phyloP scores from a whole-genome alignment of 2,113 vertebrate genomes.

The Circaetus gallicus region DNA sequence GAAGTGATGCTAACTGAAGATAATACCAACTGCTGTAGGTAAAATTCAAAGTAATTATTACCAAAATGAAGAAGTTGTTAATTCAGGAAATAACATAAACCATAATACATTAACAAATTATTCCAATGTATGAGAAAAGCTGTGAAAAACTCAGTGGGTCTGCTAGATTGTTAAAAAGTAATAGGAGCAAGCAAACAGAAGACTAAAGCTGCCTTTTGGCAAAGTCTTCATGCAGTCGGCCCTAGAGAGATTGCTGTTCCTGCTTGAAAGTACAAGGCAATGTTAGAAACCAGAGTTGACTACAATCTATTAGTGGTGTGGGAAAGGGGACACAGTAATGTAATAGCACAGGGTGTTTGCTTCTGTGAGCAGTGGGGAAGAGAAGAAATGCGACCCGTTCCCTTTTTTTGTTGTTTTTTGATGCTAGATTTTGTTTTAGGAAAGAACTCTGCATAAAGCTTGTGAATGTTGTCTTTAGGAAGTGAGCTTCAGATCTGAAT shows the following conservation, averaged over 20 bases:
- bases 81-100: neutral
- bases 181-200: neutral
- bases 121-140: neutral
- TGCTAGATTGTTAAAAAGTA: neutral
- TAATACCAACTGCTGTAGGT: neutral
- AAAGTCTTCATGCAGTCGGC: neutral
- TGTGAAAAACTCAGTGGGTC: neutral
- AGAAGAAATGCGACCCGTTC: neutral
- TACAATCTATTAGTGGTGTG: neutral
- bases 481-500: neutral
- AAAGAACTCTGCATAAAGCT: neutral
- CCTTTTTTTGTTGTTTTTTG: neutral
- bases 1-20: neutral
- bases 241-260: neutral
- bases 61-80: neutral
- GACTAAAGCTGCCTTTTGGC: neutral
- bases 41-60: neutral
- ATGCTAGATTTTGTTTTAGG: neutral
- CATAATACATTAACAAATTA: neutral
- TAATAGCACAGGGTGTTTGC: neutral
- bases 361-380: neutral
- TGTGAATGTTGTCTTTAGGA: neutral
- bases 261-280: neutral
- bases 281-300: neutral
- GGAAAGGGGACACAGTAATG: neutral